Evolutionary conservation across 1,140 invertebrate species (phyloP), one percentile per base, ranked within the genome.

Genomic region (Odontomachus brunneus): DNA sequence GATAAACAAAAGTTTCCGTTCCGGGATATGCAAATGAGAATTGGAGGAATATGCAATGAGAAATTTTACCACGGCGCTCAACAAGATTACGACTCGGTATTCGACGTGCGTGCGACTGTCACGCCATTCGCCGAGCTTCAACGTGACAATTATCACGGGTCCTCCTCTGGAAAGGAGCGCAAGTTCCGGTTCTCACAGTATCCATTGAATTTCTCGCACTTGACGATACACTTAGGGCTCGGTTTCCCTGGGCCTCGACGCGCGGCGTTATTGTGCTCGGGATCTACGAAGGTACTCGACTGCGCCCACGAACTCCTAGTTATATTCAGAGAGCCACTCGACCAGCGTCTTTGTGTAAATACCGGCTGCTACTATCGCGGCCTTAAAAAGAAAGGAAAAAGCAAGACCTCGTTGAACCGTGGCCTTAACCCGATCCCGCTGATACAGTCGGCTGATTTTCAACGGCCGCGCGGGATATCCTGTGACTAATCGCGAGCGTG

Each of bases 361-460:
- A 80, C 38, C 59, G 59, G 19, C 63, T 33, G 57, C 69, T 38
- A 84, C 44, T 51, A 60, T 66, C 85, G 44, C 51, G 55, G n/a
- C n/a, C 53, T 67, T 84, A 60, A 57, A 63, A 76, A 11, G 38
- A 44, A 7, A 11, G 9, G 38, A 11, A 44, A 44, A 44, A 44
- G 24, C 66, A 60, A 67, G 75, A 51, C 44, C 75, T 76, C 82
- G 33, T 81, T 66, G 44, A 84, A 51, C 22, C 60, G 0, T 74
- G 83, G 60, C 83, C 78, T 89, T 75, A 84, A 88, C 84, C 81
- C 85, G 81, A 67, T 81, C 44, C n/a, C 75, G 59, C 78, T 57
- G 57, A 38, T 44, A 78, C 59, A 76, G 78, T 51, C 65, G 80
- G 22, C 49, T 24, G 60, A 75, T 84, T 88, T 86, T 75, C 81